Evolutionary conservation across 2,797 vertebrate genomes (phyloP).

Genomic region (Gymnocypris eckloni): DNA sequence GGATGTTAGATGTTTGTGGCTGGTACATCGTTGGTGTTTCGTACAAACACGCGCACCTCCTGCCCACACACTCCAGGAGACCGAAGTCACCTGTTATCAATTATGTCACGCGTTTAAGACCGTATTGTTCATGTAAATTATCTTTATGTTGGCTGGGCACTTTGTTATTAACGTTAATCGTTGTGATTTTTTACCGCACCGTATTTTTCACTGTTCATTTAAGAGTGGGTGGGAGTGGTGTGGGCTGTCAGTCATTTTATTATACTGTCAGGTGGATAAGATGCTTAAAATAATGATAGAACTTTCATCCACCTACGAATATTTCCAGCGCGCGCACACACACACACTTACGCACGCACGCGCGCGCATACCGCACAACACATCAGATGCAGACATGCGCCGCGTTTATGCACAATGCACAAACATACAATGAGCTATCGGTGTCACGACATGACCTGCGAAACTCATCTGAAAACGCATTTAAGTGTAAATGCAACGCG

Average conservation of each 20-base stretch:
- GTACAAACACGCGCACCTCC: slow-evolving; percentile 44
- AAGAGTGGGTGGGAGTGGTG: slow-evolving; percentile 39
- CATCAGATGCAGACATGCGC: slow-evolving; percentile 43
- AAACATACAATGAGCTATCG: slow-evolving; percentile 34
- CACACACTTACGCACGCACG: slow-evolving; percentile 34
- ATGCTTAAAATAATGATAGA: slow-evolving; percentile 46
- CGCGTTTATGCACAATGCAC: slow-evolving; percentile 37
- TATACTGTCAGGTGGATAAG: slow-evolving; percentile 22
- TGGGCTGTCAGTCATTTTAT: slow-evolving; percentile 45
- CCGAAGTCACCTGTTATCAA: slow-evolving; percentile 24
- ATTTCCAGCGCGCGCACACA: slow-evolving; percentile 36
- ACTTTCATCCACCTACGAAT: slow-evolving; percentile 59
- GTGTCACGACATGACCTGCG: slow-evolving; percentile 38
- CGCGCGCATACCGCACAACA: slow-evolving; percentile 48
- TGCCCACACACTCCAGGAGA: slow-evolving; percentile 53
- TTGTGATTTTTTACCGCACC: slow-evolving; percentile 9
- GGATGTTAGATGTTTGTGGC: slow-evolving; percentile 21
- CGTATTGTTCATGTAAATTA: not conserved
- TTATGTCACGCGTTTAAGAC: slow-evolving; percentile 12
- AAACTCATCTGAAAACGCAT: not conserved
- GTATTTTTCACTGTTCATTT: slow-evolving; percentile 19
- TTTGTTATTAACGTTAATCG: not conserved
- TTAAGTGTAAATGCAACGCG: not conserved
- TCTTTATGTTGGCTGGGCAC: not conserved
- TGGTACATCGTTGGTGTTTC: slow-evolving; percentile 35